These are phyloP conservation scores for Drosophila equinoxialis DNA, from an alignment of 1,140 invertebrate species.

Conservation along the genomic window DNA sequence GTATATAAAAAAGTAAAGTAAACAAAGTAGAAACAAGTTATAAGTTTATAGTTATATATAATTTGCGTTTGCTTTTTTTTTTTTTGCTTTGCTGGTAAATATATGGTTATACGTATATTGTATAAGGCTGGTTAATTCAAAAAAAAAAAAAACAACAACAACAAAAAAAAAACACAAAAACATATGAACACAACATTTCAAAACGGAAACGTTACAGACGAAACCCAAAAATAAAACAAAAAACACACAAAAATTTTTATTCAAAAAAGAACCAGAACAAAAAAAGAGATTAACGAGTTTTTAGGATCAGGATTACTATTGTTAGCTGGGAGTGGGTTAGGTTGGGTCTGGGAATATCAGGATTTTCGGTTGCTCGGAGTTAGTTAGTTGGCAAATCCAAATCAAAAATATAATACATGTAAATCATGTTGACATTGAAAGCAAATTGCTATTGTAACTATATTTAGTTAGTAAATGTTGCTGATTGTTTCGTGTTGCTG, in stretches of 20 bases:
- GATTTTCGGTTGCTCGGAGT: too few relatives aligned
- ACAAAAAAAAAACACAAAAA: not conserved
- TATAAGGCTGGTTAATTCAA: conserved; percentile 7
- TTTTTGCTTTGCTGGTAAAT: conserved; percentile 11
- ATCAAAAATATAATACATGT: conserved; percentile 6
- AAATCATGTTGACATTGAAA: conserved; percentile 9
- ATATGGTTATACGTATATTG: conserved; percentile 5
- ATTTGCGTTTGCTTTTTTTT: conserved; percentile 8
- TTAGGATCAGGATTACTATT: too few relatives aligned
- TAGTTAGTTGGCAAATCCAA: not conserved
- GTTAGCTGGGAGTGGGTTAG: not conserved
- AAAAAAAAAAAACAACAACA: not conserved
- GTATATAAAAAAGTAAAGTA: conserved; percentile 51
- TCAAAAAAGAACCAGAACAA: not conserved
- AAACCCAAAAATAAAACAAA: not conserved
- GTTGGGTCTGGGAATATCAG: not conserved
- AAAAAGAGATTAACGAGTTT: not conserved
- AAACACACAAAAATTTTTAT: not conserved
- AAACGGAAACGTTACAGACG: conserved; percentile 8
- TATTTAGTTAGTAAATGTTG: conserved; percentile 12
- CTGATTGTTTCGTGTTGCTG: conserved; percentile 11
- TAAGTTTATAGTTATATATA: conserved; percentile 55
- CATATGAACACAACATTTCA: conserved; percentile 1
- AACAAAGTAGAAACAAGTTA: conserved; percentile 66
- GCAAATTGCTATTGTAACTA: conserved; percentile 6